phyloP scores from a whole-genome alignment of 2,113 vertebrate species.

The Hystrix brachyura region DNA sequence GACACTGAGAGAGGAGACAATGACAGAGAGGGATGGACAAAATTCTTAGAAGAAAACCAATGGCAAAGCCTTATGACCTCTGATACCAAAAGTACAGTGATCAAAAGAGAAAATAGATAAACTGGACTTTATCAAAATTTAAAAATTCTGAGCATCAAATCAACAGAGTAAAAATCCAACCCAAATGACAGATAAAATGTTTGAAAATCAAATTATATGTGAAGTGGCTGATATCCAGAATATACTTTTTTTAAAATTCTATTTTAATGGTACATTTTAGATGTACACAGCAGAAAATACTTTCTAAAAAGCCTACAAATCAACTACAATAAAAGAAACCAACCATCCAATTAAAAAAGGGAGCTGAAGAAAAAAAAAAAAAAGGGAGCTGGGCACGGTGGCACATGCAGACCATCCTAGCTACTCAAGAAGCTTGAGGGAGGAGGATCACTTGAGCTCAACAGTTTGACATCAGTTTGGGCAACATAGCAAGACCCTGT shows the following conservation, averaged over 20 bases:
- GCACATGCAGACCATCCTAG: neutral
- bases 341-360: conserved; percentile 8
- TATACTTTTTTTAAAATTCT: neutral
- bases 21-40: neutral
- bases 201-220: conserved; percentile 1
- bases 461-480: neutral
- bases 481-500: neutral
- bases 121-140: neutral
- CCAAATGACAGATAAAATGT: neutral
- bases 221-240: neutral
- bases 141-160: conserved; percentile 16
- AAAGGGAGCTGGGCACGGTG: neutral
- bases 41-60: neutral
- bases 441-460: neutral
- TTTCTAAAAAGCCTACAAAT: neutral
- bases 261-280: no score
- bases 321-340: neutral
- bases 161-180: neutral
- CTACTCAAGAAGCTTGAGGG: neutral
- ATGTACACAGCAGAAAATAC: neutral
- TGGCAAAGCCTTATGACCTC: neutral
- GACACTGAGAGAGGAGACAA: neutral
- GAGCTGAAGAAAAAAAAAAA: neutral
- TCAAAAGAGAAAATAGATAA: conserved; percentile 30
- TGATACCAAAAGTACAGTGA: neutral